Evolutionary conservation across 2,797 vertebrate species (phyloP), one percentile per base, ranked within the genome.

Genomic region (Sebastes jordani): DNA sequence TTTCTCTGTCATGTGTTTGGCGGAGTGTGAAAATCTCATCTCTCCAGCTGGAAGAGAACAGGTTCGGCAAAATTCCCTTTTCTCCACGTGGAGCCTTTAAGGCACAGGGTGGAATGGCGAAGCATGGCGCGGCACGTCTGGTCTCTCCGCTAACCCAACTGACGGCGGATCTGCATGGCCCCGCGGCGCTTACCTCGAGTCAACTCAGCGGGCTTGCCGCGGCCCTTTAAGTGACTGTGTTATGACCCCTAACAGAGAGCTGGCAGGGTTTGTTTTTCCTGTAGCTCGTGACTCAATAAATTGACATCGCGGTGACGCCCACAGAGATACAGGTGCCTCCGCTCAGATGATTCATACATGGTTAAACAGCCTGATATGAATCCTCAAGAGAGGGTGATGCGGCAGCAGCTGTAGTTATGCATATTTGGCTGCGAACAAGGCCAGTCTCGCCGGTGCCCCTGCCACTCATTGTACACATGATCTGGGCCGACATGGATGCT

Each of bases 41-140:
- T 89, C 92, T 85, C 92, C 90, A 93, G 90, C 90, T 92, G 94
- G 95, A 95, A 94, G 95, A 91, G 93, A 97, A 97, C 96, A 94
- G 96, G 97, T 97, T 97, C 86, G 92, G 89, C 96, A 82, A 95
- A 97, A 95, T 96, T 96, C 95, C 95, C 93, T 89, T 74, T 82
- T 85, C 87, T 88, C 73, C 70, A 82, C 64, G 46, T 85, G 80
- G 80, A 93, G 91, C 91, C 91, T 92, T 61, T 27, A 58, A 93
- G 92, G 91, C 86, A 91, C 77, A 56, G 85, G 80, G 52, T 79
- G 83, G 86, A 91, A 92, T 66, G 74, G 88, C 13, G 70, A 84
- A 91, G 89, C 93, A 92, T 92, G 93, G 93, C 84, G 84, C 83
- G 27, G 92, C 93, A 94, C 80, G 92, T 78, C 90, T 87, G 82